Conservation (phyloP, 2,888 invertebrate genomes). For the Amorpha juglandis region DNA sequence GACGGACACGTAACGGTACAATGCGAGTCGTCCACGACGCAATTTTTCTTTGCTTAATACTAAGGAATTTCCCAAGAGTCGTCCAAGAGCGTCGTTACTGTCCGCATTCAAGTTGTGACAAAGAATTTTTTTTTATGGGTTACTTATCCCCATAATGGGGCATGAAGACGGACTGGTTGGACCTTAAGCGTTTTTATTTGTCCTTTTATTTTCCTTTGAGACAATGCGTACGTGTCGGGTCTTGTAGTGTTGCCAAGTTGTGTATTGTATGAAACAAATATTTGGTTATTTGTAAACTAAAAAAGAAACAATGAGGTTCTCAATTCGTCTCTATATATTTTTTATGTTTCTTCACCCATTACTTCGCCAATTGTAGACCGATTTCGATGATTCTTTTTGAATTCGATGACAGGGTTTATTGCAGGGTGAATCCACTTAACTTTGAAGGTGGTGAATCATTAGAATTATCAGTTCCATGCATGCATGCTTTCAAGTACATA, state of each 20-base stretch:
- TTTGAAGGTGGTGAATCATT: too few species aligned
- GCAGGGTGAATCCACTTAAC: too few species aligned
- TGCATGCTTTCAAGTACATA: too few species aligned
- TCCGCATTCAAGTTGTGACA: slow-evolving; percentile 27
- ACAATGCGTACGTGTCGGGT: background rate
- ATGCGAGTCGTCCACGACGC: slow-evolving; percentile 1
- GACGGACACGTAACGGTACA: background rate
- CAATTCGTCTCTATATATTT: too few species aligned
- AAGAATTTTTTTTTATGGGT: slow-evolving; percentile 29
- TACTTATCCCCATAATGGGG: slow-evolving; percentile 29
- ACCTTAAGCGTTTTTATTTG: slow-evolving; percentile 27
- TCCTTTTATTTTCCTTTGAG: slow-evolving; percentile 24
- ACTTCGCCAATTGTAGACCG: too few species aligned
- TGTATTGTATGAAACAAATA: background rate
- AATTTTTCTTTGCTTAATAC: slow-evolving; percentile 28
- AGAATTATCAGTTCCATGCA: too few species aligned
- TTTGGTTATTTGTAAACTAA: too few species aligned
- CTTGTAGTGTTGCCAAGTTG: background rate
- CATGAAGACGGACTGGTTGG: slow-evolving; percentile 25
- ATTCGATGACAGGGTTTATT: too few species aligned
- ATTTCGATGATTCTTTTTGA: too few species aligned
- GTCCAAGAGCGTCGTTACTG: slow-evolving; percentile 25
- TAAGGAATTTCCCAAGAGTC: slow-evolving; percentile 23
- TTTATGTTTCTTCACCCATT: too few species aligned
- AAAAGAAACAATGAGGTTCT: too few species aligned